Evolutionary conservation across 2,113 vertebrate species (phyloP).

Genomic region (Dunckerocampus dactyliophorus): DNA sequence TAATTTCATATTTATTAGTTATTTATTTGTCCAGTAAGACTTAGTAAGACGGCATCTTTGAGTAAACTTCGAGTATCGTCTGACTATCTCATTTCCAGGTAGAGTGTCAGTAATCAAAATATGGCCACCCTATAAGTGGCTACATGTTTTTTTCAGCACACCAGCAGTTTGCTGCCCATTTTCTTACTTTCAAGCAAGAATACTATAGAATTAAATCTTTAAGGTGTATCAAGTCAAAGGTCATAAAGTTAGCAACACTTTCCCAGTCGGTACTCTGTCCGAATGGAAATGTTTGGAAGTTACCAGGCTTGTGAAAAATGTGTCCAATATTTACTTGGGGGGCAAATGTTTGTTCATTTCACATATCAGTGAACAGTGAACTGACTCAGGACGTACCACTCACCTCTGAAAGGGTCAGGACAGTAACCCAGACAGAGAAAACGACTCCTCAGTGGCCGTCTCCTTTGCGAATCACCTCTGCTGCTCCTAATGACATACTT

Average conservation of each 20-base stretch:
- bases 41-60: too few relatives aligned
- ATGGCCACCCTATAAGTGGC: too few relatives aligned
- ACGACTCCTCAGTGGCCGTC: neutral
- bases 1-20: too few relatives aligned
- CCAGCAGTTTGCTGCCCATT: too few relatives aligned
- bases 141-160: too few relatives aligned
- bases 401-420: neutral
- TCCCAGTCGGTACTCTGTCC: neutral
- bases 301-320: neutral
- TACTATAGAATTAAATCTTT: neutral
- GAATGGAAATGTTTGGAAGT: neutral
- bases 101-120: too few relatives aligned
- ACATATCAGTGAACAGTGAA: neutral
- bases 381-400: neutral
- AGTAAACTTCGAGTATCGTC: too few relatives aligned
- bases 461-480: neutral
- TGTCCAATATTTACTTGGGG: neutral
- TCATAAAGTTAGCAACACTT: neutral
- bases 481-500: conserved; percentile 2
- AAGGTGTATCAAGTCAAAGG: neutral
- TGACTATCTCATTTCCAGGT: too few relatives aligned
- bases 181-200: neutral
- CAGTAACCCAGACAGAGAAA: neutral
- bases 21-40: too few relatives aligned
- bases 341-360: neutral